Evolutionary conservation across 2,113 vertebrate genomes (phyloP).

Genomic region (Campylorhamphus procurvoides): DNA sequence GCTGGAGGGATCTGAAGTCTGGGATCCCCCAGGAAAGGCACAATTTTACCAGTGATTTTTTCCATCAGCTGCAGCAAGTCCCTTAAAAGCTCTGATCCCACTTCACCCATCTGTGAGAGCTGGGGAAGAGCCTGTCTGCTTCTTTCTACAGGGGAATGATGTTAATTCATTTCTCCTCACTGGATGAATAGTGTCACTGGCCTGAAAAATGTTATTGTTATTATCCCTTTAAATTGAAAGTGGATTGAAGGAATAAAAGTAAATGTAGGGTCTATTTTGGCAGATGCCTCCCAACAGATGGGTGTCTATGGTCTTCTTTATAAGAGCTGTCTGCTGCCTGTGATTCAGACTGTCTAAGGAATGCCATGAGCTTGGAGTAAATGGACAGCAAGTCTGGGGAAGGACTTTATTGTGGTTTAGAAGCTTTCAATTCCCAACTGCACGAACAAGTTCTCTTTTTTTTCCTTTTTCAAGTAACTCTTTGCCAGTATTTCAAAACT

Average conservation of each 20-base stretch:
- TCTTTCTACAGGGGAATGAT: neutral
- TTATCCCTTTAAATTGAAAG: slow-evolving; percentile 29
- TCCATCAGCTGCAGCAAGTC: neutral
- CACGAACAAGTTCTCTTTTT: slow-evolving; percentile 54
- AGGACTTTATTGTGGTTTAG: slow-evolving; percentile 70
- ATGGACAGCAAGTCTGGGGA: slow-evolving; percentile 67
- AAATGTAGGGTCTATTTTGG: slow-evolving; percentile 3
- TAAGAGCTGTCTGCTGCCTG: slow-evolving; percentile 41
- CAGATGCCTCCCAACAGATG: slow-evolving; percentile 30
- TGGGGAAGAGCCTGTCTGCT: neutral
- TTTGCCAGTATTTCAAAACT: slow-evolving; percentile 50
- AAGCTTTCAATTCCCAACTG: slow-evolving; percentile 65
- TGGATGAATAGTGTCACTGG: neutral
- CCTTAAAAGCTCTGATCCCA: neutral
- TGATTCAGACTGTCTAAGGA: slow-evolving; percentile 64
- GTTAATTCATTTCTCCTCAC: neutral
- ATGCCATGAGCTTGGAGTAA: slow-evolving; percentile 34
- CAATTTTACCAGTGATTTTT: neutral
- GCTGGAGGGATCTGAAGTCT: neutral
- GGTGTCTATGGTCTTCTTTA: slow-evolving; percentile 30
- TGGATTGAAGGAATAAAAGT: slow-evolving; percentile 21
- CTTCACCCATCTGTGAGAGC: neutral
- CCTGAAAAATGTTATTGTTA: slow-evolving; percentile 46
- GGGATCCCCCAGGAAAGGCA: neutral
- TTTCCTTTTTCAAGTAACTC: slow-evolving; percentile 28